These are phyloP conservation scores for Protaetia brevitarsis DNA, from an alignment of 1,140 invertebrate species.

Conservation along the genomic window DNA sequence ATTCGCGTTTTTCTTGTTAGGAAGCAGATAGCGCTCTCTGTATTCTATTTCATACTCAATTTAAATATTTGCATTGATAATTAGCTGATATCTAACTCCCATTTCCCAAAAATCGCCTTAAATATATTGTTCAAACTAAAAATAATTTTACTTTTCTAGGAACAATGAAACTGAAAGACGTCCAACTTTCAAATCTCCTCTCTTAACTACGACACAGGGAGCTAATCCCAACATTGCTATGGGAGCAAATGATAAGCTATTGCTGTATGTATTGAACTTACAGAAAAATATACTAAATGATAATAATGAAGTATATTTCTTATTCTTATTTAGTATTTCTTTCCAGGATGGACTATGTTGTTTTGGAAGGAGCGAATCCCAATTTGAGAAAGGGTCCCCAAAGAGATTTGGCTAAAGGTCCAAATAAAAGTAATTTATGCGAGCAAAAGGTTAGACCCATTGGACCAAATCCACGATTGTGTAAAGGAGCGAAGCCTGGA, in stretches of 20 bases:
- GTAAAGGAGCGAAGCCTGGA: conserved; percentile 61
- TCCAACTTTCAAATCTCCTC: conserved; percentile 52
- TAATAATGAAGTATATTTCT: too few relatives aligned
- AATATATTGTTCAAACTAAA: too few relatives aligned
- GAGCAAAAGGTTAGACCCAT: conserved; percentile 52
- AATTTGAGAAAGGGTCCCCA: conserved; percentile 49
- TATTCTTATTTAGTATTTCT: conserved; percentile 27
- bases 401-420: conserved; percentile 53
- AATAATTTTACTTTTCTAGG: conserved; percentile 28
- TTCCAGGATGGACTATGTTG: conserved; percentile 64
- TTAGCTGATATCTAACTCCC: too few relatives aligned
- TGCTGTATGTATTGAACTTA: conserved; percentile 68
- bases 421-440: conserved; percentile 52
- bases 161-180: conserved; percentile 47
- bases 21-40: too few relatives aligned
- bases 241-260: conserved; percentile 63
- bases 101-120: too few relatives aligned
- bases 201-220: conserved; percentile 56
- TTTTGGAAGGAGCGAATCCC: conserved; percentile 67
- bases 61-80: too few relatives aligned
- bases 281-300: not conserved
- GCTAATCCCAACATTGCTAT: conserved; percentile 59
- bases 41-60: too few relatives aligned
- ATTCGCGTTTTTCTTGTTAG: too few relatives aligned
- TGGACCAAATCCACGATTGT: conserved; percentile 59